Evolutionary conservation across 2,113 vertebrate species (phyloP).

Genomic region (Gulo gulo): DNA sequence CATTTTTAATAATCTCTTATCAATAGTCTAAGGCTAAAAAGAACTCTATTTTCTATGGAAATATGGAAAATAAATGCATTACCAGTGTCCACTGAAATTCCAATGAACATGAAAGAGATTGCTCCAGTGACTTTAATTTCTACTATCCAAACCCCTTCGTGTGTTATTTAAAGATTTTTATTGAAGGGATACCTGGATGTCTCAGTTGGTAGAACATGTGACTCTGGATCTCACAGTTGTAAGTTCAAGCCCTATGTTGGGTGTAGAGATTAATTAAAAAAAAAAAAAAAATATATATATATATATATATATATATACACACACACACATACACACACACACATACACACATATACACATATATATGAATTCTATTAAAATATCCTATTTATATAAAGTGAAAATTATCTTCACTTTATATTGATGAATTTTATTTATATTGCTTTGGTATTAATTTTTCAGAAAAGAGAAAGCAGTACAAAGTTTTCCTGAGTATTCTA

Average conservation of each 20-base stretch:
- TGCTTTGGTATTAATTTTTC: background rate
- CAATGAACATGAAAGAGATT: background rate
- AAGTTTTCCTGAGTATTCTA: background rate
- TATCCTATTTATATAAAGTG: background rate
- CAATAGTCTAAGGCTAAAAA: background rate
- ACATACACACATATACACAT: background rate
- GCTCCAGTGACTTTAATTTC: background rate
- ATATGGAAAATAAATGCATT: background rate
- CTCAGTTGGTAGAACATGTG: background rate
- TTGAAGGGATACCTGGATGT: background rate
- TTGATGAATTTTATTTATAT: background rate
- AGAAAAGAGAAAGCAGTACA: background rate
- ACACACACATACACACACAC: background rate
- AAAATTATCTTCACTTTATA: background rate
- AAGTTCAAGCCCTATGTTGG: background rate
- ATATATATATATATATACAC: background rate
- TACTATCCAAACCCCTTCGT: background rate
- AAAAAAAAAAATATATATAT: too few relatives aligned
- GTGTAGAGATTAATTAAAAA: background rate
- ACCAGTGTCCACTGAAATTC: background rate
- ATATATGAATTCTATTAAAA: background rate
- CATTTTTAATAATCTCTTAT: background rate
- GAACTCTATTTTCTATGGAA: background rate
- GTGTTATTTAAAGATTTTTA: background rate
- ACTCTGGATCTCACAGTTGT: background rate